Conservation (phyloP, 2,113 vertebrate species). For the Euleptes europaea region DNA sequence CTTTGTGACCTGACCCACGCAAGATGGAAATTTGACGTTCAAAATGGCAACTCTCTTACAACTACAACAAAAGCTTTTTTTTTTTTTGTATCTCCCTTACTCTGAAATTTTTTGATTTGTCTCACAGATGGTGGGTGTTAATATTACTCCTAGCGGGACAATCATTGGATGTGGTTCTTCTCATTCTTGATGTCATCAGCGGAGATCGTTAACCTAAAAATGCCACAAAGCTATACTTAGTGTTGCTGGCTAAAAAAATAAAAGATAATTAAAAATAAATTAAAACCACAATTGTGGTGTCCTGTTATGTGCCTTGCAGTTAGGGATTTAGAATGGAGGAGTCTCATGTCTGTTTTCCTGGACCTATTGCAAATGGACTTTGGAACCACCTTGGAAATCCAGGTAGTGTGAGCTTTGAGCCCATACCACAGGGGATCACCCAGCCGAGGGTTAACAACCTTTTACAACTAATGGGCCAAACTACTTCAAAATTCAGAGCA, state of each 20-base stretch:
- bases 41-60: not conserved
- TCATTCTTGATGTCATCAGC: not conserved
- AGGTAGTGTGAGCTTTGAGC: not conserved
- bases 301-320: not conserved
- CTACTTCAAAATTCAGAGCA: too few relatives aligned
- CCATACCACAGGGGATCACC: not conserved
- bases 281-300: not conserved
- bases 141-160: not conserved
- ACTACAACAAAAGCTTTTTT: not conserved
- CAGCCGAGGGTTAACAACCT: not conserved
- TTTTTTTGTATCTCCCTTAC: not conserved
- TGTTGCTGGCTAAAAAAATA: not conserved
- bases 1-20: too few relatives aligned
- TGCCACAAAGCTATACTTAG: not conserved
- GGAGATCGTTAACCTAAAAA: not conserved
- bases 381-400: not conserved
- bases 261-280: not conserved
- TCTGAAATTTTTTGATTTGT: not conserved
- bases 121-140: not conserved
- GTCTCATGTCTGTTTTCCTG: not conserved
- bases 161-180: not conserved
- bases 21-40: too few relatives aligned
- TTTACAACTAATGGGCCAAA: not conserved
- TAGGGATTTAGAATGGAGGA: not conserved
- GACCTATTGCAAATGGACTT: not conserved